Evolutionary conservation across 2,113 vertebrate genomes (phyloP), one percentile per base, ranked within the genome.

Genomic region (Nerophis ophidion): DNA sequence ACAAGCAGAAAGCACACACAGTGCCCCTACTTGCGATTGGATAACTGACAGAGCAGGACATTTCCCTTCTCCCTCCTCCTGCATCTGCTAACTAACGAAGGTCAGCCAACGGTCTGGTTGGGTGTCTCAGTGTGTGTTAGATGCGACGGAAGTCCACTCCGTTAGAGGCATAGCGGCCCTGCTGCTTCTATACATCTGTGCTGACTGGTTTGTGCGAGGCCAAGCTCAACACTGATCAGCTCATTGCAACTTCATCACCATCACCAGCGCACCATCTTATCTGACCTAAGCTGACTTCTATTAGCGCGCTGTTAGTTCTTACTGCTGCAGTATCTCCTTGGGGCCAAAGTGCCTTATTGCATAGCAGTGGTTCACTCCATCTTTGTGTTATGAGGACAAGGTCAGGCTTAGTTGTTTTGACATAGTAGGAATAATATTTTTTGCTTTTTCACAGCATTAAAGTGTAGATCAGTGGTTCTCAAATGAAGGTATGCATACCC

Each of bases 171-270:
- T 62, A 58, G 75, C 52, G 4, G 75, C 65, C 83, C 80, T 81
- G 80, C 86, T 85, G 84, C 72, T 74, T 71, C 59, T 7, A 80
- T 79, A 60, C 86, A 85, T 85, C 83, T 88, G 83, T 78, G 82
- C 76, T 26, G 61, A 65, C 69, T 72, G 76, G 75, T 63, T 81
- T 10, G 61, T 60, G 35, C 59, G 42, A 51, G 72, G 71, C 54
- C 62, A 8, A 63, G 58, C 74, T 61, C 72, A 56, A 61, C 61
- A 55, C 68, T 68, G 73, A 82, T 83, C 76, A 75, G 76, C 66
- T 72, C 74, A 63, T 63, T 70, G 57, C 78, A 75, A 50, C 76
- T 72, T 80, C 75, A 76, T 79, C 75, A 60, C 36, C 71, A 57
- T 65, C 60, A 47, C 56, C 4, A 14, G 64, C 10, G 55, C 12